Conservation (phyloP, 2,797 vertebrate genomes). For the Buphagus erythrorhynchus region DNA sequence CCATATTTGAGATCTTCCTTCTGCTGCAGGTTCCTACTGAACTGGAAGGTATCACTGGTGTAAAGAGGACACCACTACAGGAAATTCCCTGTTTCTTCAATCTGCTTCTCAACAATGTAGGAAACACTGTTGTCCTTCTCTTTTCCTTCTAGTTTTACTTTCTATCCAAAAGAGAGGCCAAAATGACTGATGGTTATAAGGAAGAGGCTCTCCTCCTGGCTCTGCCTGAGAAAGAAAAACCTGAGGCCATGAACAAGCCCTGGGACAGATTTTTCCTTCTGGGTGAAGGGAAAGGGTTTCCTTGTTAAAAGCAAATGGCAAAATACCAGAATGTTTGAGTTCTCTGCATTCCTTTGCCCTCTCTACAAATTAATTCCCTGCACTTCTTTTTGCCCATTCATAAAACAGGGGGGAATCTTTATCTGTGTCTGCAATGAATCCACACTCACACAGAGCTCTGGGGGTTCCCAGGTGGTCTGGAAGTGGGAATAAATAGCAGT, state of each 20-base stretch:
- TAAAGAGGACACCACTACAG: neutral
- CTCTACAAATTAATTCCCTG: neutral
- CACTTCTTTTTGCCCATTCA: neutral
- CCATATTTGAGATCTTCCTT: neutral
- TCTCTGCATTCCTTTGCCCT: neutral
- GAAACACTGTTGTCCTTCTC: neutral
- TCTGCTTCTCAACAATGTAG: neutral
- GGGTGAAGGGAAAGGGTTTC: constrained; percentile 77
- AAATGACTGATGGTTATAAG: constrained; percentile 70
- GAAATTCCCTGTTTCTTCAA: neutral
- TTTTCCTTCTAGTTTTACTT: neutral
- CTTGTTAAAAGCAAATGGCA: neutral
- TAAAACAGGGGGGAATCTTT: neutral
- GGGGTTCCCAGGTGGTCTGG: constrained; percentile 17
- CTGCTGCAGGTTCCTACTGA: neutral
- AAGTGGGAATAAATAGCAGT: neutral
- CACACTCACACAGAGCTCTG: neutral
- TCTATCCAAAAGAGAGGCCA: neutral
- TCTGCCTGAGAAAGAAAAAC: constrained; percentile 61
- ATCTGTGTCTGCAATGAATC: neutral
- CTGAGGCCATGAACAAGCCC: constrained; percentile 71
- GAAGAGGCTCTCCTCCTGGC: constrained; percentile 70
- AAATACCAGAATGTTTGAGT: neutral
- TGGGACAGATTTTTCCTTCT: constrained; percentile 75
- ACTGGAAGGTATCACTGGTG: neutral